Evolutionary conservation across 92 coral and sea anemone species (phyloP).

Genomic region (Diadumene lineata): DNA sequence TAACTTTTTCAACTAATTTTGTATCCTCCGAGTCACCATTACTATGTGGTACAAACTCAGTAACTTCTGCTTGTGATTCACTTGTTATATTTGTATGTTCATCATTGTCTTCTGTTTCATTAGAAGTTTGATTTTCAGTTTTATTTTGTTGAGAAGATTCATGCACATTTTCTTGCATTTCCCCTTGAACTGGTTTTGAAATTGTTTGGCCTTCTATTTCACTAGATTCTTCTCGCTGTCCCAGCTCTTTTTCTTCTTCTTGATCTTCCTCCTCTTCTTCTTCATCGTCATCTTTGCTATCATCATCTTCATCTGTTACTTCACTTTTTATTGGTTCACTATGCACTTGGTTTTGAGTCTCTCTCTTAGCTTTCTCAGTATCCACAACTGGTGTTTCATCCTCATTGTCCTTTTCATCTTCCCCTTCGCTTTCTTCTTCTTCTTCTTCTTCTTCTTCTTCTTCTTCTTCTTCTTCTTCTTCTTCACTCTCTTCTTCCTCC

Average conservation of each 20-base stretch:
- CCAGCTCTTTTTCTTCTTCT: conserved; percentile 24
- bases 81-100: background rate
- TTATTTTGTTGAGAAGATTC: conserved; percentile 6
- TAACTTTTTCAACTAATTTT: background rate
- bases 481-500: conserved; percentile 46
- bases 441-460: conserved; percentile 39
- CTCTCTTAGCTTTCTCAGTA: conserved; percentile 21
- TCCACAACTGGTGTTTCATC: conserved; percentile 10
- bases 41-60: background rate
- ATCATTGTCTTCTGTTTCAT: background rate
- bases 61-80: background rate
- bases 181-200: conserved; percentile 18
- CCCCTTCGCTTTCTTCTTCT: conserved; percentile 23
- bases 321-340: conserved; percentile 5
- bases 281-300: conserved; percentile 13
- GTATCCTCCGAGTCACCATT: background rate
- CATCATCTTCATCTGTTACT: conserved; percentile 8
- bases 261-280: background rate
- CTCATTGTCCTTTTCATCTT: conserved; percentile 27
- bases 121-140: conserved; percentile 17
- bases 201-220: background rate
- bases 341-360: conserved; percentile 18
- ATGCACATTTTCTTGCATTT: conserved; percentile 27
- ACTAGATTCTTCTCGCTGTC: background rate
- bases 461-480: conserved; percentile 31